Evolutionary conservation across 37 sponge, comb jelly and placozoan species (phyloP).

Genomic region (Mnemiopsis leidyi): DNA sequence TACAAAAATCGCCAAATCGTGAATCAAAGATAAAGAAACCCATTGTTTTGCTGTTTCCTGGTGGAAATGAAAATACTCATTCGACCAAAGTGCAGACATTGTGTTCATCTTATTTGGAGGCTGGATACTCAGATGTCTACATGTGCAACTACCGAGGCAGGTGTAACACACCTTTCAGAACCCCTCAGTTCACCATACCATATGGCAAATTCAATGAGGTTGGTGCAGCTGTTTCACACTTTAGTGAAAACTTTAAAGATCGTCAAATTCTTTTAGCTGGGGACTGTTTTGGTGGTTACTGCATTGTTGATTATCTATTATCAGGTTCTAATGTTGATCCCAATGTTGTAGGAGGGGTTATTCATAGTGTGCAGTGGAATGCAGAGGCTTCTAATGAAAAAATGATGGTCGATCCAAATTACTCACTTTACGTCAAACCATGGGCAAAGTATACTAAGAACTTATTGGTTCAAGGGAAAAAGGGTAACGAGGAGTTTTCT

Average conservation of each 20-base stretch:
- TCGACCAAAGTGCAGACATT: slow-evolving; percentile 31
- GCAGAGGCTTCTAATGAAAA: background rate
- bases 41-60: slow-evolving; percentile 1
- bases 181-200: background rate
- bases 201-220: background rate
- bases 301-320: background rate
- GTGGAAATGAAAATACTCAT: background rate
- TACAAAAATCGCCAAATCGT: background rate
- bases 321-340: background rate
- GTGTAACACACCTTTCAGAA: background rate
- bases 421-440: background rate
- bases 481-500: background rate
- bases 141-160: slow-evolving; percentile 47
- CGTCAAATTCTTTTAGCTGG: background rate
- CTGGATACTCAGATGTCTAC: background rate
- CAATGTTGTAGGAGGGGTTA: slow-evolving; percentile 16
- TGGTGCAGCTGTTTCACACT: background rate
- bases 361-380: slow-evolving; percentile 20
- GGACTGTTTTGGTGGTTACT: slow-evolving; percentile 8
- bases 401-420: background rate
- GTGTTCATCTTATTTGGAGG: background rate
- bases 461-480: background rate
- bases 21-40: background rate
- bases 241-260: background rate
- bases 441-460: background rate